Evolutionary conservation across 2,888 invertebrate species (phyloP).

Genomic region (Cheilosia vernalis): DNA sequence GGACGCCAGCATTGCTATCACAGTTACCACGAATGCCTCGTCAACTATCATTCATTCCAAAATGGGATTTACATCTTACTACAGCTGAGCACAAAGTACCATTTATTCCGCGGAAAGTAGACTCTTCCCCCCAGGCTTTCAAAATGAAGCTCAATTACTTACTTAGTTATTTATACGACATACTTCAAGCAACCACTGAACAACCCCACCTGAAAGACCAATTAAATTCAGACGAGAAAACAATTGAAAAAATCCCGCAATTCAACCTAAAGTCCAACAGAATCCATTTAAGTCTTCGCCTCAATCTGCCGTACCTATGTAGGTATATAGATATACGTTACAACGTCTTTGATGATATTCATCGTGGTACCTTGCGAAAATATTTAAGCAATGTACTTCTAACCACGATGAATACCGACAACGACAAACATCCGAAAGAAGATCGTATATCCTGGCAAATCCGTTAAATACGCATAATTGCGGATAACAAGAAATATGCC

Average conservation of each 20-base stretch:
- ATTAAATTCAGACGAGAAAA: background rate
- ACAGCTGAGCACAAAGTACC: too few relatives aligned
- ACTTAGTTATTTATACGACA: too few relatives aligned
- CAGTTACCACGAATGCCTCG: too few relatives aligned
- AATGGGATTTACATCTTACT: too few relatives aligned
- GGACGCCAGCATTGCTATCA: too few relatives aligned
- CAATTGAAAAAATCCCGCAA: background rate
- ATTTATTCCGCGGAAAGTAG: too few relatives aligned
- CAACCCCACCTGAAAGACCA: background rate
- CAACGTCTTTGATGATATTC: background rate
- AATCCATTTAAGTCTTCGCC: background rate
- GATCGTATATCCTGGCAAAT: slow-evolving; percentile 25
- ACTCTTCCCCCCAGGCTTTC: too few relatives aligned
- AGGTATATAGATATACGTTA: background rate
- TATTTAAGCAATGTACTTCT: slow-evolving; percentile 18
- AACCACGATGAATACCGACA: slow-evolving; percentile 12
- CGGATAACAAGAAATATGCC: slow-evolving; percentile 42
- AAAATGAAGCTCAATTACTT: too few relatives aligned
- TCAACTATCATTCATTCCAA: too few relatives aligned
- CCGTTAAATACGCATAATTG: slow-evolving; percentile 31
- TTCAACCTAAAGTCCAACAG: slow-evolving; percentile 7
- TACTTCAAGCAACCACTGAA: too few relatives aligned
- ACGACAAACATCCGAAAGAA: background rate
- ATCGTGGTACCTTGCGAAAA: background rate
- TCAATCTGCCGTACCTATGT: background rate